phyloP scores from a whole-genome alignment of 2,113 vertebrate genomes.

The Panthera tigris region DNA sequence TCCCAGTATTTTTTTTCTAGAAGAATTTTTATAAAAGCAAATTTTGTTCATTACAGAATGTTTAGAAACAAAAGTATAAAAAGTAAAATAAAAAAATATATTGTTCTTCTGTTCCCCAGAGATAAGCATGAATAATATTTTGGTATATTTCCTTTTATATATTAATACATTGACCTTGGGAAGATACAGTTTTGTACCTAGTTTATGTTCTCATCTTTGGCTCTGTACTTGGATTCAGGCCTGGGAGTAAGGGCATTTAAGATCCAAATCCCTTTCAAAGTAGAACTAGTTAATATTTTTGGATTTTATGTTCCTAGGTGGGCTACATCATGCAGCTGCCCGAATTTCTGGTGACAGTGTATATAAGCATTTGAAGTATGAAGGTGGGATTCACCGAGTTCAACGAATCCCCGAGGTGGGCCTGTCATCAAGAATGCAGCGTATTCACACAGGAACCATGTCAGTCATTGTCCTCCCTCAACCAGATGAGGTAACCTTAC shows the following conservation, averaged over 20 bases:
- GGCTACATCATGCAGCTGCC: constrained; percentile 94
- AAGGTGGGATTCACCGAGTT: constrained; percentile 95
- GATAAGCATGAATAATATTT: constrained; percentile 7
- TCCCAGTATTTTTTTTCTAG: not conserved
- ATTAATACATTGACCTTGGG: not conserved
- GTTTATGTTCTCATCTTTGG: not conserved
- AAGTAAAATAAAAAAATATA: not conserved
- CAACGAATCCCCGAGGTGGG: constrained; percentile 95
- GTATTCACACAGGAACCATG: constrained; percentile 97
- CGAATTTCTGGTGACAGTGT: constrained; percentile 90
- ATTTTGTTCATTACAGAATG: constrained; percentile 9
- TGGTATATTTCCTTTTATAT: constrained; percentile 18
- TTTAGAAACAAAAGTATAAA: not conserved
- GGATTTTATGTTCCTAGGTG: constrained; percentile 84
- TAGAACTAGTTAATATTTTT: not conserved
- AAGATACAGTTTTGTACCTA: not conserved
- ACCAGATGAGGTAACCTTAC: constrained; percentile 88
- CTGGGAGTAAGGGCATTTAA: not conserved
- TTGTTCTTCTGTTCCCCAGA: not conserved
- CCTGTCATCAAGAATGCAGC: constrained; percentile 96
- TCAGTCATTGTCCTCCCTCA: constrained; percentile 94
- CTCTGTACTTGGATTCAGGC: not conserved
- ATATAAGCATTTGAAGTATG: constrained; percentile 92
- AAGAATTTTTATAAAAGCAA: constrained; percentile 27
- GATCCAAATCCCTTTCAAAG: not conserved